Evolutionary conservation across 2,888 invertebrate species (phyloP), one percentile per base, ranked within the genome.

Genomic region (Tinea trinotella): DNA sequence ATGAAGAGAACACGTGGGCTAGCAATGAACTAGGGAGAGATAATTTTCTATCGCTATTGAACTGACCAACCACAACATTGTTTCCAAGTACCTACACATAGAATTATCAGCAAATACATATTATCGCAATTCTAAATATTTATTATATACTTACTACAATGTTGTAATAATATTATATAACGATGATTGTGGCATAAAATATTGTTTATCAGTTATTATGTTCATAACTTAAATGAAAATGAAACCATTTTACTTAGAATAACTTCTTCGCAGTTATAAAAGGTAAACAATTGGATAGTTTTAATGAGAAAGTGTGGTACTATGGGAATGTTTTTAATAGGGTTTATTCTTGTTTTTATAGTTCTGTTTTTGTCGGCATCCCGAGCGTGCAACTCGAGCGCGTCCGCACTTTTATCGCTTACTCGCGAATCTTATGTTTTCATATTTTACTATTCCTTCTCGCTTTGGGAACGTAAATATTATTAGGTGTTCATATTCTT

Each of bases 281-380:
- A 40, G 20, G 19, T 48, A 48, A 48, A 19, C 18, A 48, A 48
- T 18, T 48, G 48, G 48, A 48, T 48, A 48, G 19, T 48, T 48
- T 18, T 48, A 48, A 18, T 18, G 18, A 19, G 19, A 18, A 19
- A 40, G 19, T 20, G 48, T 12, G 19, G 48, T 20, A 19, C 9
- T 20, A 48, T 3, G 7, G 13, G 48, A 48, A 48, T 48, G 48
- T 48, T 48, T 22, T 30, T 48, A 48, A 48, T 48, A 20, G 48
- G 18, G 48, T 48, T 48, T 48, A 18, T 48, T 48, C 48, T 18
- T 19, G 18, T 48, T 48, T 48, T 48, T 48, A 48, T 48, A 48
- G 48, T 48, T 48, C 48, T 48, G 48, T 48, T 48, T 40, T 48
- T 20, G 48, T 19, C 48, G 18, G 48, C 9, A 10, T n/a, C 48